Base-by-base conservation (phyloP, 2,113 vertebrate species). In the Megalops atlanticus region DNA sequence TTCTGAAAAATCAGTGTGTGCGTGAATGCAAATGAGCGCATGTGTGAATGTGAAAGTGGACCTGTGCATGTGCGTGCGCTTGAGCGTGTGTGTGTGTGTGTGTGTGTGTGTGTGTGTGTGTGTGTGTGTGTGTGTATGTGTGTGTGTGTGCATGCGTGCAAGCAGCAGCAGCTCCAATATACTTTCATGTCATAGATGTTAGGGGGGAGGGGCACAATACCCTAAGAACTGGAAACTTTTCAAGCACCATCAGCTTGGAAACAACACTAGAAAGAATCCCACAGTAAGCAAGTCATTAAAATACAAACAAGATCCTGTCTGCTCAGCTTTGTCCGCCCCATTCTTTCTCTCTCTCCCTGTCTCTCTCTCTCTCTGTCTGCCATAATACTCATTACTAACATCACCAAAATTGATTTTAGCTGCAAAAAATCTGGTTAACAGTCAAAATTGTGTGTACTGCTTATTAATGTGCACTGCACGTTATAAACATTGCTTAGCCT, bases 261-360 rank as follows among this genome's bases (percentile, higher is more conserved):
- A 58, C 3, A 21, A 52, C 27, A 73, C 21, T 39, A 8, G 52
- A n/a, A 54, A 74, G 21, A 77, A 47, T 18, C 74, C 52, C 2
- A 43, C 39, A 14, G 73, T n/a, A 75, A 81, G 38, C 71, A 79
- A 64, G 58, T 39, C 70, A 80, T 45, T 16, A 18, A 49, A 80
- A 41, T 36, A 45, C 47, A 52, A 27, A 64, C 73, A 45, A 41
- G 47, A 64, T 12, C 4, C 33, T 21, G 35, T 40, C 43, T 36
- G 41, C n/a, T 35, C 38, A 35, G 38, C 54, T 79, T n/a, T 77
- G 31, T n/a, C 54, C 21, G 38, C 18, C 39, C 39, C 35, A 10
- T 24, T 52, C 16, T 54, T 54, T 31, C 3, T 35, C 33, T 49
- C 12, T 35, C 35, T 73, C 45, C 36, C 16, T 27, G 16, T 71